Base-by-base conservation (phyloP, 2,888 invertebrate species). In the Coenonympha glycerion region DNA sequence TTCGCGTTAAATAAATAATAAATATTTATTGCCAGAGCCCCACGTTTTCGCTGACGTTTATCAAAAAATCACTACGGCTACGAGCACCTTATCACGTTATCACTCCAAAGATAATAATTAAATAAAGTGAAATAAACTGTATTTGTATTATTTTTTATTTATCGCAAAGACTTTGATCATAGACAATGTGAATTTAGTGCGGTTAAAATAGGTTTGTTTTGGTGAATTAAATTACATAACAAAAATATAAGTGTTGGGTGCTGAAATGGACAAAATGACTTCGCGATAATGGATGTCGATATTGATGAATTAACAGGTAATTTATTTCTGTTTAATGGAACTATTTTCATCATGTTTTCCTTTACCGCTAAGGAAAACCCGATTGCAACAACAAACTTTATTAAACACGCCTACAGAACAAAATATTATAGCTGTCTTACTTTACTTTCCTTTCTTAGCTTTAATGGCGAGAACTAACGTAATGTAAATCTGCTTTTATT, bases 281-380 rank as follows among this genome's bases (percentile, higher is more conserved):
- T 44, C 39, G 37, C 45, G 31, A 53, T 53, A 49, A 68, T 66
- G 66, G 63, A 68, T 34, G 46, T 66, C 22, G 65, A 66, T 28
- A 40, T 47, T 8, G 59, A 59, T 49, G 62, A 63, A 28, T 47
- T 48, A 9, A 49, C 56, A 60, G 64, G 66, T 65, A 61, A 49
- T 26, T 37, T 8, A 31, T 37, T 31, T 30, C 26, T 41, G 24
- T 45, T 24, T 52, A 34, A n/a, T n/a, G n/a, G n/a, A n/a, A n/a
- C n/a, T n/a, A n/a, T n/a, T n/a, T n/a, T n/a, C n/a, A n/a, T n/a
- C n/a, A n/a, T n/a, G n/a, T n/a, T n/a, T n/a, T n/a, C n/a, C n/a
- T n/a, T n/a, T n/a, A n/a, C n/a, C n/a, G n/a, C n/a, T n/a, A n/a
- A n/a, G n/a, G n/a, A n/a, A n/a, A n/a, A n/a, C n/a, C n/a, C n/a